Evolutionary conservation across 37 sponge, comb jelly and placozoan species (phyloP).

Genomic region (Ianthella basta): DNA sequence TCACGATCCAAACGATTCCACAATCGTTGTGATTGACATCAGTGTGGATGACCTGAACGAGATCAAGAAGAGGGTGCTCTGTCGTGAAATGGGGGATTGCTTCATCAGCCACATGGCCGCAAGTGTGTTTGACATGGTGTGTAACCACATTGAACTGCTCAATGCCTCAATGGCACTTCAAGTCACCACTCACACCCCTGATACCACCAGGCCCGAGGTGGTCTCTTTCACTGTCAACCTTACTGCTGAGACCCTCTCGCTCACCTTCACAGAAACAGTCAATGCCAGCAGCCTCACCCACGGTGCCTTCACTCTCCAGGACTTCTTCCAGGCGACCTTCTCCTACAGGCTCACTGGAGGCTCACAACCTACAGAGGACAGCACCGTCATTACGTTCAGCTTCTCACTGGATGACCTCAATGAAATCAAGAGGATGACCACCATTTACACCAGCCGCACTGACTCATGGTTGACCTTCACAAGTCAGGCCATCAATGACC

Average conservation of each 20-base stretch:
- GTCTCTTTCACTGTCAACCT: constrained; percentile 72
- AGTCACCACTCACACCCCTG: constrained; percentile 51
- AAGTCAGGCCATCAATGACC: constrained; percentile 78
- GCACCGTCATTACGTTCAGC: constrained; percentile 66
- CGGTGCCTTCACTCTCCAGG: constrained; percentile 88
- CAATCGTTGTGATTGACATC: constrained; percentile 57
- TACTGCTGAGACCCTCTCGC: constrained; percentile 62
- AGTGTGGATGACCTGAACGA: constrained; percentile 70
- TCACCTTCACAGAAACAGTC: constrained; percentile 92
- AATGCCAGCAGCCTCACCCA: constrained; percentile 78
- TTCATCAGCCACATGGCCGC: constrained; percentile 57
- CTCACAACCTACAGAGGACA: constrained; percentile 44
- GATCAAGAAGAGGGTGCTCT: constrained; percentile 74
- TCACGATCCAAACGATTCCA: constrained; percentile 59
- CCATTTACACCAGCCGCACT: constrained; percentile 69
- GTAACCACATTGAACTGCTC: constrained; percentile 60
- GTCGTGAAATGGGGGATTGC: constrained; percentile 67
- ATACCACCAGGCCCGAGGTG: constrained; percentile 73
- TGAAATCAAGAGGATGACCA: constrained; percentile 82
- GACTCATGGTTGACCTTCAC: constrained; percentile 87
- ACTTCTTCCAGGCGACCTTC: constrained; percentile 82
- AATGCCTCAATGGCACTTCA: constrained; percentile 47
- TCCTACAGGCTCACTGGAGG: constrained; percentile 82
- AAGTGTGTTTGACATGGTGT: constrained; percentile 75
- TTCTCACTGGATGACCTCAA: constrained; percentile 85